phyloP scores from a whole-genome alignment of 2,888 invertebrate genomes.

The Synergus umbraculus region DNA sequence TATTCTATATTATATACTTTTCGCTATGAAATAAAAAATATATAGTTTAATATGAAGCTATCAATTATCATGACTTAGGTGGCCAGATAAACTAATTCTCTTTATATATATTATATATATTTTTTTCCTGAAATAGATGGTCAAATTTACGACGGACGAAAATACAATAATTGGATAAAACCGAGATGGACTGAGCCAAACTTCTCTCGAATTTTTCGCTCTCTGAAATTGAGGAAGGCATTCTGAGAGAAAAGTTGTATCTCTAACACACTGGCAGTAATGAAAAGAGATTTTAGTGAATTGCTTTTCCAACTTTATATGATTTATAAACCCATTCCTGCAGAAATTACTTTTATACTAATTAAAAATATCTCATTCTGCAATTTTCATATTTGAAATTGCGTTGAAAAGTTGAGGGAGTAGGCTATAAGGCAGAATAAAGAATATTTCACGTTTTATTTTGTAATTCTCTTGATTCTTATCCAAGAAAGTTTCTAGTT shows the following conservation, averaged over 20 bases:
- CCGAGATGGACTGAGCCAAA: slow-evolving; percentile 30
- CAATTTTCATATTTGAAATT: not conserved
- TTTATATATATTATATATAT: slow-evolving; percentile 2
- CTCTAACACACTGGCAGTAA: slow-evolving; percentile 23
- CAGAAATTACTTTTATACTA: not conserved
- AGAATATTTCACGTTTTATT: not conserved
- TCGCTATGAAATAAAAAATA: not conserved
- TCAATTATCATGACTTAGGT: not conserved
- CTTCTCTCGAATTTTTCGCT: slow-evolving; percentile 14
- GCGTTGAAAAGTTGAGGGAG: not conserved
- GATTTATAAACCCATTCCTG: not conserved
- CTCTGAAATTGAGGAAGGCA: slow-evolving; percentile 24
- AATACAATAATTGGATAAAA: slow-evolving; percentile 40
- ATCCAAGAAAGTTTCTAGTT: slow-evolving; percentile 9
- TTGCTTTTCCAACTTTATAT: slow-evolving; percentile 23
- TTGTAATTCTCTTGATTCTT: not conserved
- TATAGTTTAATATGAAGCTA: not conserved
- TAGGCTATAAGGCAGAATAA: not conserved
- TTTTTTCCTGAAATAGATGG: slow-evolving; percentile 25
- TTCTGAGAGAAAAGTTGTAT: slow-evolving; percentile 26
- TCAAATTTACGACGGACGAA: slow-evolving; percentile 18
- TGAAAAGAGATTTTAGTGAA: slow-evolving; percentile 37
- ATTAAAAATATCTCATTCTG: slow-evolving; percentile 1
- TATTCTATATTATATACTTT: not conserved
- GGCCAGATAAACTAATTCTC: slow-evolving; percentile 1